Base-by-base conservation (phyloP, 2,888 invertebrate genomes). In the Cryptus viduatorius region DNA sequence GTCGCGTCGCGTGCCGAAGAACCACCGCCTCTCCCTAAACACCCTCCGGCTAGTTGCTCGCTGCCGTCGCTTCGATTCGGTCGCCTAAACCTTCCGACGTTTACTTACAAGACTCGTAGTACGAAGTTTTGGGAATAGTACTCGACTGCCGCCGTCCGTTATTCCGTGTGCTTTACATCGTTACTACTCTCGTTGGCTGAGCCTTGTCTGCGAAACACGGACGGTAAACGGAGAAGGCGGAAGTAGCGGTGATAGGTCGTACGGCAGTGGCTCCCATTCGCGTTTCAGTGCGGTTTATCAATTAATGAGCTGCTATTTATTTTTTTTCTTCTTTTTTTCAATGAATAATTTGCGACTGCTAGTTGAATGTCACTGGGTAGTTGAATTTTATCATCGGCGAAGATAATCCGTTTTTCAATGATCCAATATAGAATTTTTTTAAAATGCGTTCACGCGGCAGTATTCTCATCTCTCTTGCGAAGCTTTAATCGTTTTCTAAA, bases 21-120 rank as follows among this genome's bases (percentile, higher is more conserved):
- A 61, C 67, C 84, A 48, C 72, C 78, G 82, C 79, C 82, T 71
- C 83, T 80, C 84, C 76, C 75, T 61, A 72, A 82, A 79, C 53
- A 64, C 73, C 65, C 73, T 24, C 44, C 29, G n/a, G 65, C 64
- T 46, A 59, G 71, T 81, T 68, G 85, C 86, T 73, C 82, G 85
- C 84, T 79, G 76, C 83, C 44, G 53, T 31, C 68, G 14, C 61
- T 67, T 65, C 87, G 84, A 87, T 86, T 84, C 82, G 79, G 84
- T 86, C 79, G 68, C 85, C 82, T 56, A 80, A 86, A 78, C 82
- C 80, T 69, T 76, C 79, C 79, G 83, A 85, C 84, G 83, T 86
- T 87, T 85, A 75, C 83, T 85, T 83, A 82, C 86, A 85, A 83
- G 84, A 72, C 83, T 82, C 80, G 81, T 37, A 8, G 37, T 53